Percentiles rank a stretch among this genome's conserved stretches.
Evolutionary conservation across 2,888 invertebrate species (phyloP).

Genomic region (Himalopsyche kuldschensis): DNA sequence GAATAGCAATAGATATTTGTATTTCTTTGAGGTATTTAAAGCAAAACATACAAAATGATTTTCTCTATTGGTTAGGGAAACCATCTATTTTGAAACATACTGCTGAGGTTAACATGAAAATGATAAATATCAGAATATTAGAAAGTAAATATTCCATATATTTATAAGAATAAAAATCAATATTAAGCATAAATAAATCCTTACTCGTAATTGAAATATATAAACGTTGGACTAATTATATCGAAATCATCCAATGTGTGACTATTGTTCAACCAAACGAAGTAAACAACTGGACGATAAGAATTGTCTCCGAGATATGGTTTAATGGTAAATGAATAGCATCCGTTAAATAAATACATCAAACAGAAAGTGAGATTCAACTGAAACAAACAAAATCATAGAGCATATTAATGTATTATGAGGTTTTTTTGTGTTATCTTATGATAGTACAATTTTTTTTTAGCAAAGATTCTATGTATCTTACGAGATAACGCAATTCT

Average conservation of each 20-base stretch:
- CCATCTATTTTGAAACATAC: not conserved
- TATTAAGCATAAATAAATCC: not conserved
- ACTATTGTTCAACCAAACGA: conserved; percentile 15
- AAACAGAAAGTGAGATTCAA: conserved; percentile 9
- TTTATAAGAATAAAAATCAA: not conserved
- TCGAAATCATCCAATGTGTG: conserved; percentile 5
- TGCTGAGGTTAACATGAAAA: not conserved
- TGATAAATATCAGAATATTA: not conserved
- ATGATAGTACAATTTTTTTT: not conserved
- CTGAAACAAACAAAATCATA: conserved; percentile 12
- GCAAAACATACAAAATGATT: too few species aligned
- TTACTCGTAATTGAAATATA: conserved; percentile 6
- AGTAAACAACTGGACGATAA: not conserved
- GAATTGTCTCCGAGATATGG: conserved; percentile 5
- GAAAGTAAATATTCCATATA: not conserved
- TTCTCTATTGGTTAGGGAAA: too few species aligned
- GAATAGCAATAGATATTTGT: too few species aligned
- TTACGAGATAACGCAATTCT: not conserved
- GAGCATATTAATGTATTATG: too few species aligned
- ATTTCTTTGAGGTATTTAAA: too few species aligned
- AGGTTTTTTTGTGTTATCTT: not conserved
- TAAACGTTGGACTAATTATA: not conserved
- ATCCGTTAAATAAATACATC: conserved; percentile 16
- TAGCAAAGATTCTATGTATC: not conserved
- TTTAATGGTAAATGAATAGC: conserved; percentile 5